Evolutionary conservation across 2,113 vertebrate genomes (phyloP).

Genomic region (Vicugna pacos): DNA sequence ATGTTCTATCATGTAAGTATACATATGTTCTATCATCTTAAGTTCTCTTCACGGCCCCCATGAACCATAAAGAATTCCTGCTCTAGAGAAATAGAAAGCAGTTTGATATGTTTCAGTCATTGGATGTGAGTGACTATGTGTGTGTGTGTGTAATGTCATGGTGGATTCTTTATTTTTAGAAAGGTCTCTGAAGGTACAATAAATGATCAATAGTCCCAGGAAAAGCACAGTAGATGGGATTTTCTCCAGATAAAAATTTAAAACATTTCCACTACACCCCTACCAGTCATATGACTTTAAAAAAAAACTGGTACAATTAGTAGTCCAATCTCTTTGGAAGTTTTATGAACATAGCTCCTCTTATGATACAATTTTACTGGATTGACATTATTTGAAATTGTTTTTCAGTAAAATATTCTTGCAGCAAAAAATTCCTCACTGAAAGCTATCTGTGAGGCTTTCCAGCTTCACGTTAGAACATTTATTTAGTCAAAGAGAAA

Average conservation of each 20-base stretch:
- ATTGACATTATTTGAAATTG: neutral
- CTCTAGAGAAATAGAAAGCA: neutral
- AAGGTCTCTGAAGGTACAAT: neutral
- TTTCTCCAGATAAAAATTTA: neutral
- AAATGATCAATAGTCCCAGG: neutral
- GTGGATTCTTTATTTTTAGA: neutral
- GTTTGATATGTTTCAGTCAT: rapidly evolving
- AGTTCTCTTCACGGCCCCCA: neutral
- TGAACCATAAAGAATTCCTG: neutral
- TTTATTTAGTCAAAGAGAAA: neutral
- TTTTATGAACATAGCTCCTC: no score
- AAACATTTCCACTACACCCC: neutral
- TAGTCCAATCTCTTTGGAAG: neutral
- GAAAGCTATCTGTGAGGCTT: neutral
- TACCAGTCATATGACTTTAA: neutral
- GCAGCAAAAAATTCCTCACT: neutral
- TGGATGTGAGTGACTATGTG: no score
- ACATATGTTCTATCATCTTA: neutral
- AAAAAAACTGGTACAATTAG: neutral
- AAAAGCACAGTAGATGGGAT: neutral
- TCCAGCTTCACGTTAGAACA: neutral
- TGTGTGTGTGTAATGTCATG: neutral
- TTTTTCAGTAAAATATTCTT: neutral
- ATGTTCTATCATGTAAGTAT: neutral
- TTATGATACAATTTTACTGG: neutral